Percentiles rank a stretch among this genome's conserved stretches.
Conservation (phyloP, 2,888 invertebrate genomes). For the Arrhopalites spinosus region DNA sequence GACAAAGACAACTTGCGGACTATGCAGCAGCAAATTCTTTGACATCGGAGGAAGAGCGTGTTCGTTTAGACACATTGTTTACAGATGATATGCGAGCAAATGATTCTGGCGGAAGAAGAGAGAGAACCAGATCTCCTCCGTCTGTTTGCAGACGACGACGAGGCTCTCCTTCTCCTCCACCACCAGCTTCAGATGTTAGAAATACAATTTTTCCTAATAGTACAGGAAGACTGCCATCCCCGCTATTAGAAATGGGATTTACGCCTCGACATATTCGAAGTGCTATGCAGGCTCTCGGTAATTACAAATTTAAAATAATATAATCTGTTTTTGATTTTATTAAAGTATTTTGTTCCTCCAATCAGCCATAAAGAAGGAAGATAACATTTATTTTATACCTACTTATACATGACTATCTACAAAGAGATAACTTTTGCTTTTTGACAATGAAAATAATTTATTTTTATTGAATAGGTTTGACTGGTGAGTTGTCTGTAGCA, state of each 20-base stretch:
- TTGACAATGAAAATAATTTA: too few relatives aligned
- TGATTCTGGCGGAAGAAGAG: slow-evolving; percentile 20
- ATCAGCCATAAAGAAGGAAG: too few relatives aligned
- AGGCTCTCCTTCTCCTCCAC: slow-evolving; percentile 53
- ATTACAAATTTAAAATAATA: not conserved
- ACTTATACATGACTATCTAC: not conserved
- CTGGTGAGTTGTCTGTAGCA: slow-evolving; percentile 61
- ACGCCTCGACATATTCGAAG: slow-evolving; percentile 64
- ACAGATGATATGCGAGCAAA: slow-evolving; percentile 17
- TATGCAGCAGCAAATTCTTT: slow-evolving; percentile 23
- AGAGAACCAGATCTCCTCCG: slow-evolving; percentile 34
- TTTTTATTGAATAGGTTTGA: slow-evolving; percentile 57
- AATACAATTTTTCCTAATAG: slow-evolving; percentile 50
- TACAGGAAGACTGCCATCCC: slow-evolving; percentile 59
- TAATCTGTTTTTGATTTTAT: not conserved
- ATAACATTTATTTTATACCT: not conserved
- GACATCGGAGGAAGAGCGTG: slow-evolving; percentile 33
- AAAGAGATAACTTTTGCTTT: not conserved
- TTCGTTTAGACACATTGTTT: slow-evolving; percentile 25
- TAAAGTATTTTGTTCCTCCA: not conserved
- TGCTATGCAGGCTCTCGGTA: slow-evolving; percentile 65
- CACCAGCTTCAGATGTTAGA: slow-evolving; percentile 50
- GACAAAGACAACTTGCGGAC: slow-evolving; percentile 27
- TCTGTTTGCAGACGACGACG: slow-evolving; percentile 44
- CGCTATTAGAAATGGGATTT: slow-evolving; percentile 70